Base-by-base conservation (phyloP, 2,797 vertebrate species). In the Coendou prehensilis region DNA sequence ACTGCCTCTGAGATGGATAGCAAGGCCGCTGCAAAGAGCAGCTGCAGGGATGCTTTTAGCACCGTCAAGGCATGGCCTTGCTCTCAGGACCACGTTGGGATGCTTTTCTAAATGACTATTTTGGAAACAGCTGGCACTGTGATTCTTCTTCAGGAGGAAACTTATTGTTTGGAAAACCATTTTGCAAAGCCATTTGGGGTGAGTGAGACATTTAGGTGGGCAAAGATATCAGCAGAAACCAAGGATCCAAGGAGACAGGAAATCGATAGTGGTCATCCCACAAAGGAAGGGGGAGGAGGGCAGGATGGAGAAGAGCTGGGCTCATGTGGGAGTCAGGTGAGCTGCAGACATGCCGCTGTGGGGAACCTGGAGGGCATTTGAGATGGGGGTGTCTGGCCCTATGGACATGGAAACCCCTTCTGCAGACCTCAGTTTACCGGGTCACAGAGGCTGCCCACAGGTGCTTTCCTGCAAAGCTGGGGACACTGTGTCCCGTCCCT, bases 101-200 rank as follows among this genome's bases (percentile, higher is more conserved):
- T 56, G 63, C 54, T 47, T 54, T 52, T 69, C 26, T 33, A 50
- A 80, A 52, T 73, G 73, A 76, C 47, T 63, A 15, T 67, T 79
- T 91, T 89, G 87, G 89, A 96, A 93, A 71, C n/a, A 81, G 14
- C 93, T 75, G n/a, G 50, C 71, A 30, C 28, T 11, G n/a, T n/a
- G 50, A 37, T 83, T 86, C 52, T 87, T 89, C 71, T 82, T 87
- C 57, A 30, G 73, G 61, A 88, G 67, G 56, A 89, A 88, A 50
- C 10, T 71, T 37, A 86, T 4, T 76, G 56, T 85, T 87, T 30
- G 20, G 52, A 52, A 85, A 94, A 91, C 59, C 33, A 54, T 20
- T 85, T 45, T 96, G 63, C 92, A 83, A 85, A 67, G 86, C 9
- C 23, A 11, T 45, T 59, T 79, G 37, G 73, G 47, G 11, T 59